These are phyloP conservation scores for Oligia latruncula DNA, from an alignment of 2,888 invertebrate genomes.

Conservation along the genomic window DNA sequence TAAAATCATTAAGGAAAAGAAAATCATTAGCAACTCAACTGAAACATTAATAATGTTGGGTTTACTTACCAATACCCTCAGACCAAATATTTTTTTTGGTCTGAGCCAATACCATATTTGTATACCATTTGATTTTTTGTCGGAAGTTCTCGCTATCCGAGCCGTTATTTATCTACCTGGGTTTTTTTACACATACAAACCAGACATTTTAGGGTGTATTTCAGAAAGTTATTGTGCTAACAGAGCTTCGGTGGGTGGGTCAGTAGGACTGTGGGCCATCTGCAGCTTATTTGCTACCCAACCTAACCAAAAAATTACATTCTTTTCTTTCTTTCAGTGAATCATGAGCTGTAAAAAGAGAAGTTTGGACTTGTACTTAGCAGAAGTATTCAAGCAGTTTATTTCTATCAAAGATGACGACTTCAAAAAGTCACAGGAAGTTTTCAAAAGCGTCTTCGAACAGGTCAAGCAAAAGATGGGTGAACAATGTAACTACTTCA, in stretches of 20 bases:
- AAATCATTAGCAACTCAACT: conserved; percentile 4
- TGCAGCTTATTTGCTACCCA: not conserved
- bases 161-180: not conserved
- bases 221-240: not conserved
- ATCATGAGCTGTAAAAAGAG: conserved; percentile 78
- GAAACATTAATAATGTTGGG: conserved; percentile 9
- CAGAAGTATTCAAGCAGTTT: conserved; percentile 80
- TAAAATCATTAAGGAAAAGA: too few species aligned
- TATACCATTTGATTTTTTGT: conserved; percentile 4
- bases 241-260: not conserved
- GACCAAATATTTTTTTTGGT: too few species aligned
- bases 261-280: not conserved
- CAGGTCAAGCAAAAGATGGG: conserved; percentile 82
- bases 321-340: conserved; percentile 38
- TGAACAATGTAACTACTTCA: conserved; percentile 81
- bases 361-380: conserved; percentile 77
- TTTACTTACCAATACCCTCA: not conserved
- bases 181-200: conserved; percentile 1
- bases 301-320: not conserved
- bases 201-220: not conserved
- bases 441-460: conserved; percentile 82
- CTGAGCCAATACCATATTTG: not conserved
- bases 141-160: not conserved
- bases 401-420: conserved; percentile 82
- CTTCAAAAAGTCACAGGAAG: conserved; percentile 77